Base-by-base conservation (phyloP, 2,113 vertebrate species). In the Aspiorhynchus laticeps region DNA sequence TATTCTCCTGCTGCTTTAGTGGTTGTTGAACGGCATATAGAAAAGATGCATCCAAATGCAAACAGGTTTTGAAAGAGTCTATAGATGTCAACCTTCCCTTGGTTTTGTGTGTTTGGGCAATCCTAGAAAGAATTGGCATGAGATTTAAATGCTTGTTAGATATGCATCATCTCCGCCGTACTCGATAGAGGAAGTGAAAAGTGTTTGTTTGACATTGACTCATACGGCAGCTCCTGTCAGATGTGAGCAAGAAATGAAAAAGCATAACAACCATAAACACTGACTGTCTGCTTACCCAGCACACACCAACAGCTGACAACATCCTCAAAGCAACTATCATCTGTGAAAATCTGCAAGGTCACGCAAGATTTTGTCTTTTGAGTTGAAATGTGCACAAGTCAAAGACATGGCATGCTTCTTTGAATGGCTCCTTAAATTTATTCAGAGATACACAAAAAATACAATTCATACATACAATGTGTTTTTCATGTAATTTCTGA, bases 261-360 rank as follows among this genome's bases (percentile, higher is more conserved):
- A 43, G 38, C 56, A 65, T 41, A 81, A 17, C 14, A 61, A 61
- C 33, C 31, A 80, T 21, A 80, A 80, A 43, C 33, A 43, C 77
- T 24, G 21, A 53, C n/a, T 33, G 56, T n/a, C 56, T n/a, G 53
- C 78, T 80, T 80, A 80, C 53, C 38, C 31, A 38, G 61, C 51
- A 61, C 78, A 79, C 1, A 17, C 3, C 7, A 28, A 53, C 75
- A 19, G 8, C 48, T 9, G 19, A 53, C 28, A 19, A 80, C 31
- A 41, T 41, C 33, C 33, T 80, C 36, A 38, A 80, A 38, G 33
- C 33, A 59, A 8, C 33, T 61, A n/a, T 61, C 12, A 38, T 38
- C 19, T 73, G 65, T 9, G 69, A 24, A 73, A 38, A 73, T 73
- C 69, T 38, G 31, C 31, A 15, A 61, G 53, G 31, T 14, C 77